A percentile compares a stretch with the other conserved stretches of the same genome.
phyloP scores from a whole-genome alignment of 92 coral and sea anemone genomes.

The Plumapathes pennacea region DNA sequence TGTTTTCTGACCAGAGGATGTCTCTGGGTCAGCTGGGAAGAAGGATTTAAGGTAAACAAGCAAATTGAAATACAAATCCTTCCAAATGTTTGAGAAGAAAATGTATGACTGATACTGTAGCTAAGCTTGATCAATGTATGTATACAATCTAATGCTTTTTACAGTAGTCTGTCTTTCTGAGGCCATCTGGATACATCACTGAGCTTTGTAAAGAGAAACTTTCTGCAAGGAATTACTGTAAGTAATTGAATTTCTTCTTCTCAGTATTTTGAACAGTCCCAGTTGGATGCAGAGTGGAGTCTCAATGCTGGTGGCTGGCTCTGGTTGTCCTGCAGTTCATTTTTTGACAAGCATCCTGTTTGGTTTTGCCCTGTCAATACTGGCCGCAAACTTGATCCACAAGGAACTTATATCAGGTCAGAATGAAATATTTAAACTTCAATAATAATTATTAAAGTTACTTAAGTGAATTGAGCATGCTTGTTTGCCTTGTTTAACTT shows the following conservation, averaged over 20 bases:
- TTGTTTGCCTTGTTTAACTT: not conserved
- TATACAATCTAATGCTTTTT: too few species aligned
- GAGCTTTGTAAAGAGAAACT: too few species aligned
- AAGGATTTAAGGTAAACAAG: constrained; percentile 92
- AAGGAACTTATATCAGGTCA: constrained; percentile 78
- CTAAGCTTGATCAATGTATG: too few species aligned
- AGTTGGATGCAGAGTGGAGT: constrained; percentile 91
- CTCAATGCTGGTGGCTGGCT: constrained; percentile 91
- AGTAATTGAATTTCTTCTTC: not conserved
- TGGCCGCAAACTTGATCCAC: constrained; percentile 71
- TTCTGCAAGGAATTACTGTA: too few species aligned
- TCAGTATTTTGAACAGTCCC: constrained; percentile 80
- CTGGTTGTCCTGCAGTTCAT: constrained; percentile 85
- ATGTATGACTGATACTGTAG: too few species aligned
- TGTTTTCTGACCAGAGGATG: constrained; percentile 93
- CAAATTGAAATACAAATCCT: not conserved
- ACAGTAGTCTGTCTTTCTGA: too few species aligned
- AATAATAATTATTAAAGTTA: not conserved
- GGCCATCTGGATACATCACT: too few species aligned
- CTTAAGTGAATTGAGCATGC: not conserved
- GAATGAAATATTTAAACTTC: too few species aligned
- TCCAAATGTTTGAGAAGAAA: too few species aligned
- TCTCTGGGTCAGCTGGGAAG: constrained; percentile 96
- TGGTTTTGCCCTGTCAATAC: constrained; percentile 86
- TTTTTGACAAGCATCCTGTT: constrained; percentile 62